A percentile compares a stretch with the other conserved stretches of the same genome.
These are phyloP conservation scores for Steinernema scapterisci DNA, from an alignment of 2,888 invertebrate species.

Conservation along the genomic window DNA sequence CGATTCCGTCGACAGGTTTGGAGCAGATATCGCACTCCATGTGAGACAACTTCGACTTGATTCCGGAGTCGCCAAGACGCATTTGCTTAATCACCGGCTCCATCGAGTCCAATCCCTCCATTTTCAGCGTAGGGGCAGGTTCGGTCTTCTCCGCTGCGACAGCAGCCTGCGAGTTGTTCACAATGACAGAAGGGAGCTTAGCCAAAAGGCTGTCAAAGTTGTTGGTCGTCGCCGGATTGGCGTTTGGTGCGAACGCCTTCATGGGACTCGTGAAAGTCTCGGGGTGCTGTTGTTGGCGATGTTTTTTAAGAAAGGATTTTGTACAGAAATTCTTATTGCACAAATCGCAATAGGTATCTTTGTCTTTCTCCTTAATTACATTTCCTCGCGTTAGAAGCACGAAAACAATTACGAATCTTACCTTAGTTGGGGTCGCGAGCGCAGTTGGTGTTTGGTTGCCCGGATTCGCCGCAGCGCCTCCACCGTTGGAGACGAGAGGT, in stretches of 20 bases:
- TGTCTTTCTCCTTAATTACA: constrained; percentile 32
- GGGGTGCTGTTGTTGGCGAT: constrained; percentile 23
- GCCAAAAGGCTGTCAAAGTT: neutral
- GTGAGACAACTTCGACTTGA: neutral
- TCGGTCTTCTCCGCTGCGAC: neutral
- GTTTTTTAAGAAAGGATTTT: constrained; percentile 28
- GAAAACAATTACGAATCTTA: neutral
- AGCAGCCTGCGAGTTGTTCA: neutral
- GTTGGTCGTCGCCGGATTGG: neutral
- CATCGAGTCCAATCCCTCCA: neutral
- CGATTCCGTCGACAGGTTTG: neutral
- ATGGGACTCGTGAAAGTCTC: constrained; percentile 7
- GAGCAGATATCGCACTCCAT: constrained; percentile 22
- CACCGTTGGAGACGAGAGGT: neutral
- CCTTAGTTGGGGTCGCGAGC: constrained; percentile 6
- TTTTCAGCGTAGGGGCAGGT: neutral
- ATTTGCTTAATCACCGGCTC: constrained; percentile 12
- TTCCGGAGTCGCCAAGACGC: neutral
- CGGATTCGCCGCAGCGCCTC: no score
- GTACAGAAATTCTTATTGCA: constrained; percentile 30
- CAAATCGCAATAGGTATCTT: constrained; percentile 26
- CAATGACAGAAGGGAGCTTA: constrained; percentile 9
- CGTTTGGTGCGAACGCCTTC: neutral
- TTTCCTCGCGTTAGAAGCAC: neutral
- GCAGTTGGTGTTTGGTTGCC: constrained; percentile 11